phyloP scores from a whole-genome alignment of 1,140 invertebrate species.

The Drosophila elegans region DNA sequence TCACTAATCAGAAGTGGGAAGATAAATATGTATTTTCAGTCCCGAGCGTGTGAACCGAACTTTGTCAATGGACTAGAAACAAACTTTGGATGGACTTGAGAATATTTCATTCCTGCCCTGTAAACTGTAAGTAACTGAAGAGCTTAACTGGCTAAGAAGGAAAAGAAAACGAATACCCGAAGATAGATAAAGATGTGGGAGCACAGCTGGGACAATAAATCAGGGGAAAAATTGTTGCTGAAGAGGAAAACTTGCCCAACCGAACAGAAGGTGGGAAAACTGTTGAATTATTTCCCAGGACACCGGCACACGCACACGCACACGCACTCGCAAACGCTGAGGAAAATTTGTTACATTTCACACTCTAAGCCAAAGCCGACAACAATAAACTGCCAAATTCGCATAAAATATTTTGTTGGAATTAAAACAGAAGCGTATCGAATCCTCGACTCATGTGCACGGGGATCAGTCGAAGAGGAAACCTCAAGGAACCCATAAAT shows the following conservation, averaged over 20 bases:
- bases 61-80: slow-evolving; percentile 50
- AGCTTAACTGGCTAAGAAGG: slow-evolving; percentile 25
- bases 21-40: slow-evolving; percentile 15
- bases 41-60: slow-evolving; percentile 40
- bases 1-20: slow-evolving; percentile 42
- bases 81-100: slow-evolving; percentile 21
- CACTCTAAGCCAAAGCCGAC: slow-evolving; percentile 52
- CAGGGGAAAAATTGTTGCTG: slow-evolving; percentile 48
- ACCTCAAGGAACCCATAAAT: slow-evolving; percentile 75
- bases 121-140: slow-evolving; percentile 48
- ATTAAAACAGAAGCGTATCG: slow-evolving; percentile 75
- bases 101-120: slow-evolving; percentile 28
- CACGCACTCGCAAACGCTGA: slow-evolving; percentile 4
- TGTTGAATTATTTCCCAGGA: slow-evolving; percentile 63
- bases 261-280: slow-evolving; percentile 64
- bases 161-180: neutral
- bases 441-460: slow-evolving; percentile 34
- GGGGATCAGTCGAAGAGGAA: slow-evolving; percentile 30
- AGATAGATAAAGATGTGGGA: slow-evolving; percentile 37
- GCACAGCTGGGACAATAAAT: slow-evolving; percentile 47
- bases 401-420: slow-evolving; percentile 61
- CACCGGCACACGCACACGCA: slow-evolving; percentile 11
- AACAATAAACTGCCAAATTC: slow-evolving; percentile 61
- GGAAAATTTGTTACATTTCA: slow-evolving; percentile 51
- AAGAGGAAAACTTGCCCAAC: slow-evolving; percentile 32